Conservation (phyloP, 2,113 vertebrate genomes). For the Syngnathus typhle region DNA sequence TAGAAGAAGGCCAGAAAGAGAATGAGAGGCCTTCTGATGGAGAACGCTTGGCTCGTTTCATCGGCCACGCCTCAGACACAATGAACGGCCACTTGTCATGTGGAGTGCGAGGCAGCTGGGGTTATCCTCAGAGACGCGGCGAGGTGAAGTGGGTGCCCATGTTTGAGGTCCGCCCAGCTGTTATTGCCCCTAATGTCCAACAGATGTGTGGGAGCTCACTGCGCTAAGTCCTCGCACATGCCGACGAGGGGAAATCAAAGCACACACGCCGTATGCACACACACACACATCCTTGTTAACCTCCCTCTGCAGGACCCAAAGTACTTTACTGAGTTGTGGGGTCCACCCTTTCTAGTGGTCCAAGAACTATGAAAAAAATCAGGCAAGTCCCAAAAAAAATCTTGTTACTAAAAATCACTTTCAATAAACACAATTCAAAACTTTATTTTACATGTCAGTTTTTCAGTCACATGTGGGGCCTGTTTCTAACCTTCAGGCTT, state of each 20-base stretch:
- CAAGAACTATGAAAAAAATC: too few species aligned
- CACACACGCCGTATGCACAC: conserved; percentile 35
- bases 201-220: conserved; percentile 65
- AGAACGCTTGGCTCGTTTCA: conserved; percentile 27
- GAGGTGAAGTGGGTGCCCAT: conserved; percentile 73
- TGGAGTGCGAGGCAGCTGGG: conserved; percentile 65
- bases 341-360: too few species aligned
- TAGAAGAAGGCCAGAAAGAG: conserved; percentile 8
- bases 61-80: conserved; percentile 27
- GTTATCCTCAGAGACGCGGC: conserved; percentile 68
- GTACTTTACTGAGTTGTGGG: too few species aligned
- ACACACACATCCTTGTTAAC: too few species aligned
- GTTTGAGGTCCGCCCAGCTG: conserved; percentile 73
- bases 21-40: conserved; percentile 31
- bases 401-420: too few species aligned
- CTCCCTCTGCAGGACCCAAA: too few species aligned
- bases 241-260: conserved; percentile 58
- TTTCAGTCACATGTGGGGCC: too few species aligned
- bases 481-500: too few species aligned
- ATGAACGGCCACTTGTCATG: conserved; percentile 64
- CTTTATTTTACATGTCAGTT: too few species aligned
- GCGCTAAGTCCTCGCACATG: conserved; percentile 65
- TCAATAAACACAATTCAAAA: too few species aligned
- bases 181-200: conserved; percentile 71
- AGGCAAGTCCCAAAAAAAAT: too few species aligned